Base-by-base conservation (phyloP, 1,140 invertebrate species). In the Meloidogyne hapla region DNA sequence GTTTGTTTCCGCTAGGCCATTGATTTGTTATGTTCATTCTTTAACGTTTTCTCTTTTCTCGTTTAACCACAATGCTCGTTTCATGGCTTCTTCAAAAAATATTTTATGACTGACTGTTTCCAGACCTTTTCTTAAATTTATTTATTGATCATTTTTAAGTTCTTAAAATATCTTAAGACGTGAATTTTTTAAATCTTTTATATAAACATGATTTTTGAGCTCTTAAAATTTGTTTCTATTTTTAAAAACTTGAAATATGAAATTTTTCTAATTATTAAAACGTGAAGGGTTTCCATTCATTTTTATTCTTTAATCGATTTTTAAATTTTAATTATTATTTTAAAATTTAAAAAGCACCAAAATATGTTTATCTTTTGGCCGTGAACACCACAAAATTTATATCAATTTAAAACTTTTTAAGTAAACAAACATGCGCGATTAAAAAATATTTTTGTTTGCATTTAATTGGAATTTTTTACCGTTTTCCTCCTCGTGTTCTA, bases 11-110 rank as follows among this genome's bases (percentile, higher is more conserved):
- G 15, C 38, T 26, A 23, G 40, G 25, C 48, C 68, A 33, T 69
- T 48, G 28, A 56, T 69, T 42, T 69, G 38, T 48, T 48, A 48
- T 69, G 68, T 70, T 70, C 40, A 45, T 69, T 48, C 23, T 25
- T 48, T 69, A 48, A 25, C 26, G 23, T 40, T 33, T 33, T 26
- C 69, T 28, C n/a, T 42, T 21, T n/a, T 21, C 65, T 67, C 18
- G 28, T 67, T 38, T 69, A 38, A 45, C 28, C 15, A 25, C 23
- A 26, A 18, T 40, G 21, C 28, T 45, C 26, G 67, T 69, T 69
- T 45, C 67, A 69, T 48, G 23, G 67, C 67, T 69, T 48, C 48
- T 69, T 69, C 15, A 8, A 56, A 56, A 56, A 15, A 18, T 48
- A 48, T 48, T n/a, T n/a, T 56, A 15, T 56, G 45, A 48, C 45